Evolutionary conservation across 2,888 invertebrate genomes (phyloP).

Genomic region (Julus scanicus): DNA sequence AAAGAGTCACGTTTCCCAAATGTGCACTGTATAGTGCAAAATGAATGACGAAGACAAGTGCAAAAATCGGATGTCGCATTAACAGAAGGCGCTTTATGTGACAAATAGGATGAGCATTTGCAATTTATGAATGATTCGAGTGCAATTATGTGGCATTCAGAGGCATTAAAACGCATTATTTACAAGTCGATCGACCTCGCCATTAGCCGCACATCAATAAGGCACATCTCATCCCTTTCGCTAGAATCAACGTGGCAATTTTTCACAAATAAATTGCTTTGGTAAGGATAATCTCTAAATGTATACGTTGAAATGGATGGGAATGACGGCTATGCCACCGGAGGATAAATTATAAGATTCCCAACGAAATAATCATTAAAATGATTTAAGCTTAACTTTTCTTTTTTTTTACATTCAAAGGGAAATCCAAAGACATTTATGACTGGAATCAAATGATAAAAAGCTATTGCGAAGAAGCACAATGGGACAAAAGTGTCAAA

Average conservation of each 20-base stretch:
- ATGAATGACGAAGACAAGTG: not conserved
- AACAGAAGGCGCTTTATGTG: not conserved
- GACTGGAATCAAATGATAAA: not conserved
- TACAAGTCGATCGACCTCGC: slow-evolving; percentile 35
- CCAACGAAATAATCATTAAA: slow-evolving; percentile 3
- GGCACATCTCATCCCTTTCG: slow-evolving; percentile 1
- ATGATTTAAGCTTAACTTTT: not conserved
- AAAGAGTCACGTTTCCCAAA: no score
- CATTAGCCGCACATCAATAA: slow-evolving; percentile 17
- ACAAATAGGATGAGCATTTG: not conserved
- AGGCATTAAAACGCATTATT: slow-evolving; percentile 32
- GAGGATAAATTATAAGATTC: slow-evolving; percentile 16
- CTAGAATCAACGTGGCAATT: not conserved
- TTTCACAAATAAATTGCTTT: not conserved
- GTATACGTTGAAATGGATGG: slow-evolving; percentile 34
- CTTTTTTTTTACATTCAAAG: not conserved
- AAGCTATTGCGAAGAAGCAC: not conserved
- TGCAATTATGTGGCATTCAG: slow-evolving; percentile 17
- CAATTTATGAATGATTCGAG: slow-evolving; percentile 30
- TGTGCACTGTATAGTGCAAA: not conserved
- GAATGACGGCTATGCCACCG: slow-evolving; percentile 10
- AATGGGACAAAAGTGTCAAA: no score
- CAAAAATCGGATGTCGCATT: not conserved
- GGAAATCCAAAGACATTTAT: not conserved
- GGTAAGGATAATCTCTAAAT: not conserved